phyloP scores from a whole-genome alignment of 1,140 invertebrate species.

The Oncopodura yosiiana region DNA sequence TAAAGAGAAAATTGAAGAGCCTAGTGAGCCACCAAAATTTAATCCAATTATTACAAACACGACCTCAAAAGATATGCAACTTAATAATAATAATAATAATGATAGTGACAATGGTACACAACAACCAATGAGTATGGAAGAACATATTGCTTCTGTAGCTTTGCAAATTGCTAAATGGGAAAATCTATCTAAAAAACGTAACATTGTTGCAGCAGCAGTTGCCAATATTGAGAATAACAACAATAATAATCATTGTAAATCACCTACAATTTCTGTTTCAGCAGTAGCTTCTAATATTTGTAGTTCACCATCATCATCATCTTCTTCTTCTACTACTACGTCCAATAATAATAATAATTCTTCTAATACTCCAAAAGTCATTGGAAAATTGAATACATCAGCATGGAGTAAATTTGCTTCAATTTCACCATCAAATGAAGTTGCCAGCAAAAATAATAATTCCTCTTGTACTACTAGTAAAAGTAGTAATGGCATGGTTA shows the following conservation, averaged over 20 bases:
- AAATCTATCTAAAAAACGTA: background rate
- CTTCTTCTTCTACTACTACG: background rate
- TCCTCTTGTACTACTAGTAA: no score
- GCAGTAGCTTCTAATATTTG: background rate
- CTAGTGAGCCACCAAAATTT: conserved; percentile 1
- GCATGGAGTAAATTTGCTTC: no score
- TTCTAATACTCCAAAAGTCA: no score
- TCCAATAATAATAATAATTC: no score
- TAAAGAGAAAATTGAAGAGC: conserved; percentile 6
- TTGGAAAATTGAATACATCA: no score
- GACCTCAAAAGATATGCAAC: background rate
- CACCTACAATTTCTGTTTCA: background rate
- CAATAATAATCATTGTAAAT: background rate
- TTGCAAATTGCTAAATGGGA: conserved; percentile 24
- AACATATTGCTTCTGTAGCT: conserved; percentile 18
- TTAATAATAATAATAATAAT: background rate
- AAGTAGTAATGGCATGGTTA: no score
- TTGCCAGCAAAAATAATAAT: no score
- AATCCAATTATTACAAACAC: background rate
- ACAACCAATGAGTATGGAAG: conserved; percentile 1
- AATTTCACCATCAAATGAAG: no score
- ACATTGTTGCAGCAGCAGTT: background rate
- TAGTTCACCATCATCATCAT: background rate
- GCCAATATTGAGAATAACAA: background rate
- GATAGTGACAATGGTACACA: background rate